Conservation (phyloP, 2,888 invertebrate species). For the Dryobota labecula region DNA sequence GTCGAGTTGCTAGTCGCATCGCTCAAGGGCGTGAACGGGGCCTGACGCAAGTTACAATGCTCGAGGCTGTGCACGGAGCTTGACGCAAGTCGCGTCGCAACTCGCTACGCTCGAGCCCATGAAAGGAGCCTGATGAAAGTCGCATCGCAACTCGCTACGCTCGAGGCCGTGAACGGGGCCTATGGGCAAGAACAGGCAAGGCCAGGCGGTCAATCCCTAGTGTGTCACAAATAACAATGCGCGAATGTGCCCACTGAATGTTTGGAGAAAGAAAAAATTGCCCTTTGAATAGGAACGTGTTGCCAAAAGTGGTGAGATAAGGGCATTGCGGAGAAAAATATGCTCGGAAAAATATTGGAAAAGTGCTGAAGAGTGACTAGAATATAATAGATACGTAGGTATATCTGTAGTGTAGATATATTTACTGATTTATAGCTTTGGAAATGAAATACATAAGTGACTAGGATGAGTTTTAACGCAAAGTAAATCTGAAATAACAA, state of each 20-base stretch:
- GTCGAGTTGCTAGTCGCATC: not conserved
- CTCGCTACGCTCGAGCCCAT: not conserved
- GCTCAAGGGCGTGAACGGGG: not conserved
- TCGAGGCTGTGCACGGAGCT: not conserved
- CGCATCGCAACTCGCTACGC: not conserved
- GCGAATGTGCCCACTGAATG: conserved; percentile 39
- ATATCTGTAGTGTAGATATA: not conserved
- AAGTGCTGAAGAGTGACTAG: not conserved
- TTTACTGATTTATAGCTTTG: not conserved
- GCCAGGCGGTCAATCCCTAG: conserved; percentile 26
- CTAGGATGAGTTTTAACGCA: not conserved
- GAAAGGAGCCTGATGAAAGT: not conserved
- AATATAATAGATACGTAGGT: not conserved
- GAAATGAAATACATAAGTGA: not conserved
- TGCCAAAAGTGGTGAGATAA: conserved; percentile 20
- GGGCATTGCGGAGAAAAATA: conserved; percentile 6
- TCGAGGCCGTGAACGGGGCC: not conserved
- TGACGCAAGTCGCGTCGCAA: not conserved
- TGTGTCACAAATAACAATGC: conserved; percentile 49
- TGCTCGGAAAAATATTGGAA: conserved; percentile 23
- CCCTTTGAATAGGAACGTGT: conserved; percentile 37
- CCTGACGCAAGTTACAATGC: not conserved
- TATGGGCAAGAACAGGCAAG: conserved; percentile 18
- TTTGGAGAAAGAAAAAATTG: conserved; percentile 43
- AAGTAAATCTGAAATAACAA: not conserved